Conservation (phyloP, 2,113 vertebrate species). For the Kryptolebias marmoratus region DNA sequence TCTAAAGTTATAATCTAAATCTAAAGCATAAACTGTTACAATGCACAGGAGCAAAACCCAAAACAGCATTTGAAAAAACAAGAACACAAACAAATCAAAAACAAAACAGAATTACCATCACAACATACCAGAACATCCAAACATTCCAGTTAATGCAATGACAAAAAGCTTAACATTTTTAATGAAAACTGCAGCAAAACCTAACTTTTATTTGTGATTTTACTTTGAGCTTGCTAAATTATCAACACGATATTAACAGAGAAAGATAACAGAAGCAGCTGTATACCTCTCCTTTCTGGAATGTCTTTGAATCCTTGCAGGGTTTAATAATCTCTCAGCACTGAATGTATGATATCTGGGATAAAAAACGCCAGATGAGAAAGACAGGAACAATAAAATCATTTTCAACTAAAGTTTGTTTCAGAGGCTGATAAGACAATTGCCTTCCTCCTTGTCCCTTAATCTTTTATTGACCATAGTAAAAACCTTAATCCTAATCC, state of each 20-base stretch:
- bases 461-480: slow-evolving; percentile 64
- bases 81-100: no score
- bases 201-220: no score
- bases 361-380: neutral
- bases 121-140: no score
- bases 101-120: no score
- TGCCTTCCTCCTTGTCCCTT: slow-evolving; percentile 47
- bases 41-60: no score
- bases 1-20: no score
- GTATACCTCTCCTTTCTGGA: no score
- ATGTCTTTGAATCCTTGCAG: neutral
- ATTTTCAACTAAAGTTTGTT: slow-evolving; percentile 20
- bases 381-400: neutral
- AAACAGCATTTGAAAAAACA: no score
- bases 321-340: neutral
- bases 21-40: no score
- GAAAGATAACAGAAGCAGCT: neutral
- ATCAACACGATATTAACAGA: neutral
- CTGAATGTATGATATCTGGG: neutral
- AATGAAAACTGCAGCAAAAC: no score
- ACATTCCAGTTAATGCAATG: no score
- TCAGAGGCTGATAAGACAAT: slow-evolving; percentile 44
- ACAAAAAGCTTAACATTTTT: no score
- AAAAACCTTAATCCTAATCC: slow-evolving; percentile 73
- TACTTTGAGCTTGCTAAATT: neutral